Evolutionary conservation across 2,888 invertebrate genomes (phyloP).

Genomic region (Cantharis flavilabris): DNA sequence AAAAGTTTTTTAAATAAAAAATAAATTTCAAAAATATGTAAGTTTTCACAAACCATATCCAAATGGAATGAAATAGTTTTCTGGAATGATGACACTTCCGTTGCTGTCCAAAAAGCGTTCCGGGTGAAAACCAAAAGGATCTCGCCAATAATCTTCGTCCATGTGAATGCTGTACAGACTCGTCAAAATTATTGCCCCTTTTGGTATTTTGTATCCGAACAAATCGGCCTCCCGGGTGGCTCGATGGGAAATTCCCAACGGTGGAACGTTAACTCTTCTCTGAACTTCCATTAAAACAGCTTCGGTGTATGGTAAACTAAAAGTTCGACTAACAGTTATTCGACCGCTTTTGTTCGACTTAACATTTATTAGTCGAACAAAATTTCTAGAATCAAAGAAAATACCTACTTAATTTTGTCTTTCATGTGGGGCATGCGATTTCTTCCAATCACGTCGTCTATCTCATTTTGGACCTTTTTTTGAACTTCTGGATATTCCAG

Average conservation of each 20-base stretch:
- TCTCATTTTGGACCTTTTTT: slow-evolving; percentile 61
- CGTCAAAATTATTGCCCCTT: slow-evolving; percentile 57
- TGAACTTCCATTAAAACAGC: slow-evolving; percentile 60
- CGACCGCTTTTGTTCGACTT: no score
- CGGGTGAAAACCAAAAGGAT: slow-evolving; percentile 65
- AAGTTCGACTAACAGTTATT: slow-evolving; percentile 5
- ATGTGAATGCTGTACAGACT: slow-evolving; percentile 67
- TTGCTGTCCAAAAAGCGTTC: slow-evolving; percentile 65
- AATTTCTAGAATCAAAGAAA: background rate
- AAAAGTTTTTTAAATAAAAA: slow-evolving; percentile 38
- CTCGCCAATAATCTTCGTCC: slow-evolving; percentile 62
- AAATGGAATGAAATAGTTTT: slow-evolving; percentile 66
- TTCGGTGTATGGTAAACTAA: slow-evolving; percentile 54
- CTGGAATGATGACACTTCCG: slow-evolving; percentile 56
- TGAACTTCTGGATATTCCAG: slow-evolving; percentile 63
- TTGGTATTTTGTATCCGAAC: slow-evolving; percentile 58
- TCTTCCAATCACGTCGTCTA: slow-evolving; percentile 64
- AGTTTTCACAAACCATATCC: slow-evolving; percentile 61
- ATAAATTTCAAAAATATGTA: no score
- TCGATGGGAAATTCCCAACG: slow-evolving; percentile 61
- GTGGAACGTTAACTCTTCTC: slow-evolving; percentile 58
- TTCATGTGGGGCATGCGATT: slow-evolving; percentile 59
- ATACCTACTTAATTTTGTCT: slow-evolving; percentile 59
- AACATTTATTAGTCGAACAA: no score
- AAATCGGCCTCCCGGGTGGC: slow-evolving; percentile 54